phyloP scores from a whole-genome alignment of 2,888 invertebrate species.

The Kryphioiulus occultus region DNA sequence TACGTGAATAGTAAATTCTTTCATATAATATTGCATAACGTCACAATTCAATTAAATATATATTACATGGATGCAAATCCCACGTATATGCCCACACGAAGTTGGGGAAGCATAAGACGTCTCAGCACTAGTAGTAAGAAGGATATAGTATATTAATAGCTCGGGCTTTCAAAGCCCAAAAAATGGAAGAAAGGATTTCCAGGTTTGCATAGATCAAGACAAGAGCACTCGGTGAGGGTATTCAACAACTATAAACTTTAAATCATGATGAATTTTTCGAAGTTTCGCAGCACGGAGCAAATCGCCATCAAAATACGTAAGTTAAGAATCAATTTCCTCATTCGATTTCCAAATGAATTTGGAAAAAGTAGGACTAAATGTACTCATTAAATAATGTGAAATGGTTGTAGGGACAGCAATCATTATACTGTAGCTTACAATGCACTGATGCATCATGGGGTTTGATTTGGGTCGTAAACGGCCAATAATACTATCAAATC shows the following conservation, averaged over 20 bases:
- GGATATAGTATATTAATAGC: neutral
- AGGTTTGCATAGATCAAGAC: neutral
- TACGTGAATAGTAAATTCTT: neutral
- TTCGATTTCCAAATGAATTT: too few relatives aligned
- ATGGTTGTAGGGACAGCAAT: too few relatives aligned
- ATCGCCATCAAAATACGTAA: neutral
- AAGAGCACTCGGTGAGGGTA: neutral
- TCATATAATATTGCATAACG: neutral
- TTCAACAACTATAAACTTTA: neutral
- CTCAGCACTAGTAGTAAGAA: conserved; percentile 12
- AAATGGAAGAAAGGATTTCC: neutral
- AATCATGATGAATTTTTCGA: neutral
- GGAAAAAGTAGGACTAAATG: too few relatives aligned
- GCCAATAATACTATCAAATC: too few relatives aligned
- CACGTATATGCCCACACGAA: neutral
- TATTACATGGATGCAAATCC: neutral
- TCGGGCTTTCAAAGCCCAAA: neutral
- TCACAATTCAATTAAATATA: neutral
- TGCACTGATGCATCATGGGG: too few relatives aligned
- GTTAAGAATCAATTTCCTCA: neutral
- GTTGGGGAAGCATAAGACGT: neutral
- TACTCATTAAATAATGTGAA: too few relatives aligned
- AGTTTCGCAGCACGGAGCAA: neutral
- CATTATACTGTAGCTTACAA: too few relatives aligned
- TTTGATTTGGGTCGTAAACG: too few relatives aligned